These are phyloP conservation scores for Drosophila triauraria DNA, from an alignment of 1,140 invertebrate species.

Conservation along the genomic window DNA sequence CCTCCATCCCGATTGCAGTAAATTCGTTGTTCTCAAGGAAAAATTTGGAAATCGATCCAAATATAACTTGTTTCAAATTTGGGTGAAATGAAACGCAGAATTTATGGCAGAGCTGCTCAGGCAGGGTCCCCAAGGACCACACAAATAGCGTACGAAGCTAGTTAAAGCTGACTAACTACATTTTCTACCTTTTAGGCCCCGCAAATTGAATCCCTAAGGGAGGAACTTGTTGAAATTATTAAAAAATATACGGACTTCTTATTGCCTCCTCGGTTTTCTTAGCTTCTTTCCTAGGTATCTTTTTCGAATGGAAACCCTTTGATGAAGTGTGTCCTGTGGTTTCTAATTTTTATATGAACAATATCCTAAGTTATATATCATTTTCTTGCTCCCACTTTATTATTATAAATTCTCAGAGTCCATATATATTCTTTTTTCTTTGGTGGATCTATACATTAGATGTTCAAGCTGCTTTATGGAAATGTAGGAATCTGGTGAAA, in stretches of 20 bases:
- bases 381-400: slow-evolving; percentile 3
- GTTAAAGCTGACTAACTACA: not conserved
- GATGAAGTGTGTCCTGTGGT: not conserved
- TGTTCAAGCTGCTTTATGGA: not conserved
- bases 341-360: not conserved
- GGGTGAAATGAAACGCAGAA: not conserved
- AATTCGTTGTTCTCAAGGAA: slow-evolving; percentile 45
- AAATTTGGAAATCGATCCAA: not conserved
- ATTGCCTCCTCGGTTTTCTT: not conserved
- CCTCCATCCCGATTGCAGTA: slow-evolving; percentile 14
- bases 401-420: slow-evolving; percentile 3
- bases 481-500: not conserved
- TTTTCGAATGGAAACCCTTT: not conserved
- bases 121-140: not conserved
- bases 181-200: not conserved
- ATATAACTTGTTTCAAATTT: not conserved
- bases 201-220: not conserved
- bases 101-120: not conserved
- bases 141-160: too few species aligned
- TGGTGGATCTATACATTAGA: not conserved
- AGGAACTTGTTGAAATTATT: not conserved
- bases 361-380: slow-evolving; percentile 1
- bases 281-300: not conserved
- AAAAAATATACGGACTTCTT: not conserved
- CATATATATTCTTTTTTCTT: slow-evolving; percentile 2